Evolutionary conservation across 2,113 vertebrate species (phyloP), one percentile per base, ranked within the genome.

Genomic region (Gymnocephalus cernua): DNA sequence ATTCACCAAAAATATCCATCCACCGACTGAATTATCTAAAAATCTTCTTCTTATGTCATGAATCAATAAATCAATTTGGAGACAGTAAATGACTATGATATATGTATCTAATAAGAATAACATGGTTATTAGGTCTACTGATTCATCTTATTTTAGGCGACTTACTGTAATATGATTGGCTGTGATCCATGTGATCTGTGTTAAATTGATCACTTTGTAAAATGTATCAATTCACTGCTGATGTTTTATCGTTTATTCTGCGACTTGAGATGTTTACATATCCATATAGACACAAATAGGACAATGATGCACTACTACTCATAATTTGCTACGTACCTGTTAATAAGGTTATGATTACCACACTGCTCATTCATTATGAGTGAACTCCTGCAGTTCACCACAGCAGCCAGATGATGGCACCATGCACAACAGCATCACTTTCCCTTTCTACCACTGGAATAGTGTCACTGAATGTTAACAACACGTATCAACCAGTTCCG

Each of bases 341-440:
- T 45, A 19, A 50, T 18, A 32, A 14, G 0, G 16, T 48, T 48
- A 4, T 2, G 14, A 27, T 1, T n/a, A n/a, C 56, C 18, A 5
- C 12, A 15, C 0, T 11, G 25, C 45, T 45, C 8, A 50, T 3
- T 48, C 4, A 21, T 32, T 19, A 4, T 7, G 29, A 59, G 25
- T 61, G 14, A 4, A 38, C 11, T 3, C 54, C 4, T 56, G 76
- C 59, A 90, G 81, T 77, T 58, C 78, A 64, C 0, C 18, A 6
- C 6, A 62, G 27, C 32, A 2, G 56, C 85, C 91, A 90, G 65
- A 54, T 12, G 91, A 82, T 63, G 90, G 83, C 89, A 16, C 45
- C 45, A 77, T 67, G 45, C 66, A 54, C 90, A 82, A 81, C 75
- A n/a, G 35, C 74, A 83, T 84, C 45, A 27, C 13, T 18, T 58